Base-by-base conservation (phyloP, 2,113 vertebrate species). In the Rhea pennata region DNA sequence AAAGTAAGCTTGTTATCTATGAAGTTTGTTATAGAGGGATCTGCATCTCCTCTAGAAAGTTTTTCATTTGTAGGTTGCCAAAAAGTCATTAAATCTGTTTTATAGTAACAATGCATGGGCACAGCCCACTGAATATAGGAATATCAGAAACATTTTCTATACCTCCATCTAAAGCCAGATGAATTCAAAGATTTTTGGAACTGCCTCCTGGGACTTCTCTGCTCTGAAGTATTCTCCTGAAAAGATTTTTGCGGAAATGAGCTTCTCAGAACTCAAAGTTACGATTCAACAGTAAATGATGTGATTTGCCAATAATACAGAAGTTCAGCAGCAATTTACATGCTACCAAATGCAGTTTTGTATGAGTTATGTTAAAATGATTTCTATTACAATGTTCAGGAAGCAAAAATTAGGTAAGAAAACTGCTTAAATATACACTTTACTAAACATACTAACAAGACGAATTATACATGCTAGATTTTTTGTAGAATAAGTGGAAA, bases 121-220 rank as follows among this genome's bases (percentile, higher is more conserved):
- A 88, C 26, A 82, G 58, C 5, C 7, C 26, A 48, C 2, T 2
- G 21, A 78, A 33, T 12, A 65, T 1, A 4, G 33, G 15, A 83
- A 86, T 9, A 73, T 0, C 10, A 10, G 8, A 29, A 78, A 51
- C 2, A 16, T 72, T 54, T 89, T 91, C 66, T 10, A 1, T 95
- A 99, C 98, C 97, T 98, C 99, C 99, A 99, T 12, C 65, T 86
- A 17, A 79, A 11, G 59, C 39, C 87, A 22, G 5, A 90, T 6
- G 40, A 95, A 88, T 6, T 84, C 33, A 5, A 90, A 65, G 50
- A 72, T 83, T 97, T 71, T 23, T 50, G 53, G 16, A 59, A 58
- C 15, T 50, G 42, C 84, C 75, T 80, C 71, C 56, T 87, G 36
- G 85, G 78, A 94, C 9, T 84, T 26, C 44, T 93, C 95, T 93